A percentile compares a stretch with the other conserved stretches of the same genome.
Evolutionary conservation across 2,888 invertebrate species (phyloP).

Genomic region (Iphiclides podalirius): DNA sequence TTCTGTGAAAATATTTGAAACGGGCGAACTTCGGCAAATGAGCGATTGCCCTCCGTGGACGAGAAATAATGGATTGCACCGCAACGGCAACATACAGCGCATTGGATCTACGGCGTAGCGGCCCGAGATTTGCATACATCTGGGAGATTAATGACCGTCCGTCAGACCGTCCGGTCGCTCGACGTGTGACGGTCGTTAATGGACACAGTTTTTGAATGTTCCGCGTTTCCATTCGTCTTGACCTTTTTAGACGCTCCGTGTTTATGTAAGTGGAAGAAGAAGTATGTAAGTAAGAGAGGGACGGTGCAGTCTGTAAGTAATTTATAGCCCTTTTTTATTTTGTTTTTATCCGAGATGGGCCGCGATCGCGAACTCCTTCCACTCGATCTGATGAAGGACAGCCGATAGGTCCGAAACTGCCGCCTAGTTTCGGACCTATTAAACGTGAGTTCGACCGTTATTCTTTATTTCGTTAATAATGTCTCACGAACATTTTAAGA

Average conservation of each 20-base stretch:
- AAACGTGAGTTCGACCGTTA: too few relatives aligned
- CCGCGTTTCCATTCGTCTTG: slow-evolving; percentile 17
- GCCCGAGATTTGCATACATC: slow-evolving; percentile 63
- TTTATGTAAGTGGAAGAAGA: too few relatives aligned
- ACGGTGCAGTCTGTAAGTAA: too few relatives aligned
- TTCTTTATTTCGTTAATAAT: too few relatives aligned
- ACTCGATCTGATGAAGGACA: too few relatives aligned
- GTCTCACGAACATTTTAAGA: too few relatives aligned
- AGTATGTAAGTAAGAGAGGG: too few relatives aligned
- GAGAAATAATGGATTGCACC: slow-evolving; percentile 43
- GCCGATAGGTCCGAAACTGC: too few relatives aligned
- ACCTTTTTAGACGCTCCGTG: not conserved
- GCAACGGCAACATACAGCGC: slow-evolving; percentile 25
- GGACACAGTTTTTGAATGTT: slow-evolving; percentile 33
- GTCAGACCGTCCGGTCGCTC: slow-evolving; percentile 45
- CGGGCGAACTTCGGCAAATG: slow-evolving; percentile 35
- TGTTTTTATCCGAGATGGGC: too few relatives aligned
- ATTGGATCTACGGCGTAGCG: slow-evolving; percentile 67
- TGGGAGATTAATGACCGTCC: slow-evolving; percentile 62
- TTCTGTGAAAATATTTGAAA: slow-evolving; percentile 11
- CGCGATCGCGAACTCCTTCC: too few relatives aligned
- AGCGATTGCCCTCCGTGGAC: slow-evolving; percentile 35
- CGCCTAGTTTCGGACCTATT: too few relatives aligned
- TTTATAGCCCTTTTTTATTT: too few relatives aligned
- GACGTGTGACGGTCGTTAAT: slow-evolving; percentile 33